Evolutionary conservation across 2,888 invertebrate genomes (phyloP).

Genomic region (Eurytoma adleriae): DNA sequence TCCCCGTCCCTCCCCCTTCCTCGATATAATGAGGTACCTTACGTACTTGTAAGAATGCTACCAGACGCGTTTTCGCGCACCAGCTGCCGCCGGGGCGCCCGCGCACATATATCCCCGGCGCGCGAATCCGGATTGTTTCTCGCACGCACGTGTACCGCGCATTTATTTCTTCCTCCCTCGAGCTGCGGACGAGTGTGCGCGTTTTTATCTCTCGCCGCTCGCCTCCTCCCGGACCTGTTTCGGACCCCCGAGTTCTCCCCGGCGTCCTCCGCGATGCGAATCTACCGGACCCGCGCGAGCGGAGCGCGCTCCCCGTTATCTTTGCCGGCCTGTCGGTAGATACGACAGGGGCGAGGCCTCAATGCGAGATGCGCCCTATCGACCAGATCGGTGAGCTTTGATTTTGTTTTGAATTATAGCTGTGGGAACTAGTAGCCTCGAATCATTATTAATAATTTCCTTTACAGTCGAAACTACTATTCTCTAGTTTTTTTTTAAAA

Average conservation of each 20-base stretch:
- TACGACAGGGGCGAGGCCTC: not conserved
- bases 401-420: not conserved
- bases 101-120: not conserved
- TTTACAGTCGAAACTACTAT: too few relatives aligned
- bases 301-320: not conserved
- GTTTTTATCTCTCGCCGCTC: conserved; percentile 14
- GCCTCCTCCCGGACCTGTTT: conserved; percentile 11
- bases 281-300: conserved; percentile 30
- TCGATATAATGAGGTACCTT: conserved; percentile 65
- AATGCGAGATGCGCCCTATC: not conserved
- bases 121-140: conserved; percentile 58
- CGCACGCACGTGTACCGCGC: conserved; percentile 31
- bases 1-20: conserved; percentile 16
- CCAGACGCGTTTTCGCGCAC: conserved; percentile 69
- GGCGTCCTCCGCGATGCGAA: conserved; percentile 50
- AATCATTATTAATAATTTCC: too few relatives aligned
- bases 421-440: too few relatives aligned
- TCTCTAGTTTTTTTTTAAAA: too few relatives aligned
- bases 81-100: conserved; percentile 59
- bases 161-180: conserved; percentile 29
- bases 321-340: not conserved
- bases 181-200: not conserved
- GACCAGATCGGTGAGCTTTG: not conserved
- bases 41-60: conserved; percentile 68
- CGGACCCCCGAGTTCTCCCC: conserved; percentile 40